phyloP scores from a whole-genome alignment of 2,113 vertebrate genomes.

The Pelecanus crispus region DNA sequence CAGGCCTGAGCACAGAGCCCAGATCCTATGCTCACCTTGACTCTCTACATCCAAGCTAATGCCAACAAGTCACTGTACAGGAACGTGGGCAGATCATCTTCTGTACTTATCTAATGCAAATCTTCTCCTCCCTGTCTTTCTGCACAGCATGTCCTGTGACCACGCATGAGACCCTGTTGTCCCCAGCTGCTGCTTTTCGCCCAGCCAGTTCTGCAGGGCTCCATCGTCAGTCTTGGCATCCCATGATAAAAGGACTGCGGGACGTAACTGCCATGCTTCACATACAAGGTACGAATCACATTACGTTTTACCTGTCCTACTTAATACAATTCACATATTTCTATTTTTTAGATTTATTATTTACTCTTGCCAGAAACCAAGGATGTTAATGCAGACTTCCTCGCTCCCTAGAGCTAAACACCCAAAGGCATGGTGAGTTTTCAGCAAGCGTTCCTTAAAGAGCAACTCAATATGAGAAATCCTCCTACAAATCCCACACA shows the following conservation, averaged over 20 bases:
- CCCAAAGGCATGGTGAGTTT: not conserved
- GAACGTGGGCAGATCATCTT: not conserved
- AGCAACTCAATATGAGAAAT: not conserved
- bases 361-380: not conserved
- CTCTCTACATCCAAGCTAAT: not conserved
- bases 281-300: fast-evolving
- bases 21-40: not conserved
- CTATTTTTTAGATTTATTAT: not conserved
- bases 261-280: not conserved
- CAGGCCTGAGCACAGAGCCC: not conserved
- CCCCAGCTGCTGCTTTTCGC: not conserved
- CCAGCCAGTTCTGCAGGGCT: not conserved
- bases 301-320: not conserved
- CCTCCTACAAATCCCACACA: not conserved
- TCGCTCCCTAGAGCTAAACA: not conserved
- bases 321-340: not conserved
- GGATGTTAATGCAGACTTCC: not conserved
- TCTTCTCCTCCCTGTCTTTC: not conserved
- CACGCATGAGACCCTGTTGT: fast-evolving
- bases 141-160: not conserved
- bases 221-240: fast-evolving
- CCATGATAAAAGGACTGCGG: not conserved
- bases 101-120: not conserved
- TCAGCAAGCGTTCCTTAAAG: not conserved
- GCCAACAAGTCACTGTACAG: not conserved